These are phyloP conservation scores for Siniperca obscura DNA, from an alignment of 2,797 vertebrate species.

Conservation along the genomic window DNA sequence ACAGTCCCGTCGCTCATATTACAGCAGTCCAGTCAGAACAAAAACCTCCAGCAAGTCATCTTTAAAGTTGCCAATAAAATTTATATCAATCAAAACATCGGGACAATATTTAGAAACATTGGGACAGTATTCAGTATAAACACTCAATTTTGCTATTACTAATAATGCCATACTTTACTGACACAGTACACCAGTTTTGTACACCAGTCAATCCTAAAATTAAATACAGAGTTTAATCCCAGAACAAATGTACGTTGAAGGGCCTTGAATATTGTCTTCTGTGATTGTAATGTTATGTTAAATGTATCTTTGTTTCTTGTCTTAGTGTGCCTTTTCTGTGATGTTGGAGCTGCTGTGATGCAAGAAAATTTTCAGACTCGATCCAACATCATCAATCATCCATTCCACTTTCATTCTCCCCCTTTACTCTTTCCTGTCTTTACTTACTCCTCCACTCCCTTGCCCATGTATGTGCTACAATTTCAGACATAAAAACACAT, in stretches of 20 bases:
- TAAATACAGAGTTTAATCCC: too few species aligned
- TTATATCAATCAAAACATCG: neutral
- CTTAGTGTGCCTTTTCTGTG: too few species aligned
- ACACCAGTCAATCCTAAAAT: too few species aligned
- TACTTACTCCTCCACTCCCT: slow-evolving; percentile 20
- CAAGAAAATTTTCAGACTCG: too few species aligned
- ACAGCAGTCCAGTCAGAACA: neutral
- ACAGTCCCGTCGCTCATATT: slow-evolving; percentile 7
- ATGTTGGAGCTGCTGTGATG: too few species aligned
- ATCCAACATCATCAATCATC: neutral
- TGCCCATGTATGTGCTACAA: neutral
- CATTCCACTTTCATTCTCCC: neutral
- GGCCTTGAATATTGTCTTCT: too few species aligned
- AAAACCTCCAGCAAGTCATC: neutral
- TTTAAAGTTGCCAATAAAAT: neutral
- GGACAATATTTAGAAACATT: neutral
- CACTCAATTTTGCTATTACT: neutral
- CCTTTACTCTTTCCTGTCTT: neutral
- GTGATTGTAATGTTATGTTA: too few species aligned
- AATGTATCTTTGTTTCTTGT: too few species aligned
- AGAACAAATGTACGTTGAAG: too few species aligned
- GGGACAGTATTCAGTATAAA: neutral
- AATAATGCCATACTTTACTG: slow-evolving; percentile 4
- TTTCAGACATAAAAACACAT: neutral
- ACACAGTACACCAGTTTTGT: too few species aligned